Base-by-base conservation (phyloP, 2,888 invertebrate species). In the Agrochola litura region DNA sequence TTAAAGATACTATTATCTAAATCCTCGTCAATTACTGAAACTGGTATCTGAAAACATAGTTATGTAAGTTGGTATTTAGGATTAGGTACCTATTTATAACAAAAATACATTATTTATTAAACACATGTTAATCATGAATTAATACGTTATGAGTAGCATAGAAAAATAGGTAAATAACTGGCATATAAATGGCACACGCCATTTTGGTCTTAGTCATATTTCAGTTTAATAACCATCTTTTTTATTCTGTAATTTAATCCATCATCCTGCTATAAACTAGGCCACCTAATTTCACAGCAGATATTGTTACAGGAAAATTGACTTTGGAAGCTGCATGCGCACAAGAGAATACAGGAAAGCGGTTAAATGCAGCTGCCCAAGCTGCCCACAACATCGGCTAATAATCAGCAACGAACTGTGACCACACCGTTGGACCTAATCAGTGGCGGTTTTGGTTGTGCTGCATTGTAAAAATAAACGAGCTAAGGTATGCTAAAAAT, bases 41-140 rank as follows among this genome's bases (percentile, higher is more conserved):
- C 91, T 9, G 95, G 93, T 79, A 96, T 89, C 95, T 95, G 89
- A 12, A 91, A 92, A 60, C 8, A 72, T 30, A 49, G 6, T 30
- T 30, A 30, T 30, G 16, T 16, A 64, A 30, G 19, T 46, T 46
- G 19, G 6, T 65, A 16, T 19, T 65, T 10, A 16, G n/a, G 19
- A 30, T 43, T 65, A 43, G 3, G 41, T 64, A 64, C 8, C 22
- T 41, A 22, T 5, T 6, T 49, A 16, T 41, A 43, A 12, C 43
- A 25, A 16, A 65, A 65, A 25, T 46, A n/a, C 43, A 43, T 43
- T 9, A 43, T 43, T 43, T n/a, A n/a, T n/a, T n/a, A 43, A 10
- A n/a, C 41, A 41, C 9, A 41, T n/a, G 0, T 41, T 16, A 65
- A 41, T 65, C n/a, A 67, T 41, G 19, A 67, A 64, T 30, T 6